phyloP scores from a whole-genome alignment of 2,888 invertebrate genomes.

The Spisula subtruncata region DNA sequence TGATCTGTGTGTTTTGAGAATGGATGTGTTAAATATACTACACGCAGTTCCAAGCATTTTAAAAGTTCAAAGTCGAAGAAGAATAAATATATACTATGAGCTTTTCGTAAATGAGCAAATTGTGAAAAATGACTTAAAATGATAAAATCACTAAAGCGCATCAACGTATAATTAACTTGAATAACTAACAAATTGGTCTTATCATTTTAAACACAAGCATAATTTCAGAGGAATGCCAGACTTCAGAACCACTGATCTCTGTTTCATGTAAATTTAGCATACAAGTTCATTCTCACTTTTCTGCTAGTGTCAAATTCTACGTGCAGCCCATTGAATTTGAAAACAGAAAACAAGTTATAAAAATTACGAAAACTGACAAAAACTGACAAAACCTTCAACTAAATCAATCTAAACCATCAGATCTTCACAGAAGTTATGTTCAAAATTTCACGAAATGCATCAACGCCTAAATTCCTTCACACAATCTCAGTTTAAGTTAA shows the following conservation, averaged over 20 bases:
- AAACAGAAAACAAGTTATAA: background rate
- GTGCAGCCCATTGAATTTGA: background rate
- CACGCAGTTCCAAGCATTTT: background rate
- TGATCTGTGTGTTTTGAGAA: background rate
- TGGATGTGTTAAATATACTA: background rate
- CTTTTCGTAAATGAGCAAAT: too few species aligned
- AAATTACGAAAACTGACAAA: background rate
- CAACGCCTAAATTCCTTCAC: conserved; percentile 5
- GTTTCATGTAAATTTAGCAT: background rate
- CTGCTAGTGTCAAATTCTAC: background rate
- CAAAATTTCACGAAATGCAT: background rate
- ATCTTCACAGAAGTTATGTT: background rate
- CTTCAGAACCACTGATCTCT: background rate
- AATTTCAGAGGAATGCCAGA: background rate
- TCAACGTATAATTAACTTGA: background rate
- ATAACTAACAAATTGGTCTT: background rate
- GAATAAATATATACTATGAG: too few species aligned
- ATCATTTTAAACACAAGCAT: background rate
- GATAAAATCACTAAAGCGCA: too few species aligned
- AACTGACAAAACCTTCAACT: background rate
- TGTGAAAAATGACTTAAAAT: too few species aligned
- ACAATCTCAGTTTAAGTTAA: background rate
- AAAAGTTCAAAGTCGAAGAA: too few species aligned
- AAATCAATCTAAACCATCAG: background rate
- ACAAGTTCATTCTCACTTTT: background rate